Evolutionary conservation across 1,140 invertebrate species (phyloP), one percentile per base, ranked within the genome.

Genomic region (Tribolium castaneum): DNA sequence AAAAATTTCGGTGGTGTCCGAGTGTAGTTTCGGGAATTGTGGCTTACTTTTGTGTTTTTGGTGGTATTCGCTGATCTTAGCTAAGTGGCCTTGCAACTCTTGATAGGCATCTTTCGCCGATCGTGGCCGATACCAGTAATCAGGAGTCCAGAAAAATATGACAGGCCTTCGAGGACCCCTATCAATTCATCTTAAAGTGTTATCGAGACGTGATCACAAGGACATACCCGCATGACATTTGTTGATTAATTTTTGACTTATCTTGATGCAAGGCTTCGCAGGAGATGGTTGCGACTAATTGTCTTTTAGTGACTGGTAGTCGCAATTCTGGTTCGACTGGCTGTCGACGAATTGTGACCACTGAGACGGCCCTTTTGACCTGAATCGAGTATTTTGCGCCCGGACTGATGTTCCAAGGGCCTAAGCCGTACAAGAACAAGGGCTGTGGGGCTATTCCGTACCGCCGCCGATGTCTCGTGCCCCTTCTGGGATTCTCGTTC

Each of bases 71-170:
- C 73, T 49, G 45, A 86, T 82, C 76, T 83, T 84, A 19, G 75
- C 79, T 14, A 90, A 77, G 82, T 89, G 88, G n/a, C 71, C 80
- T 34, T 86, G 84, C 10, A 88, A 74, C 75, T 90, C 86, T 51
- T 82, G 82, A 80, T 90, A 90, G n/a, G 86, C 84, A 22, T 84
- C 80, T 6, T 82, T 85, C 0, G 87, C 88, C 0, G 87, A 85
- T 77, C 85, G 83, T 0, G 89, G 89, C 56, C 88, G 82, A 79
- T 90, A 90, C 89, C 88, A 90, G 74, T 89, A 90, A n/a, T 90
- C 87, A 1, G 89, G 87, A 0, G 89, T 90, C 90, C 90, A 90
- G 77, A 90, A 90, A 0, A 90, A 77, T 16, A 89, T 84, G 0
- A 88, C 83, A 1, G 75, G 82, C 6, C 75, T 79, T 59, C 59